These are phyloP conservation scores for Cyclophora punctaria DNA, from an alignment of 2,888 invertebrate genomes.

Conservation along the genomic window DNA sequence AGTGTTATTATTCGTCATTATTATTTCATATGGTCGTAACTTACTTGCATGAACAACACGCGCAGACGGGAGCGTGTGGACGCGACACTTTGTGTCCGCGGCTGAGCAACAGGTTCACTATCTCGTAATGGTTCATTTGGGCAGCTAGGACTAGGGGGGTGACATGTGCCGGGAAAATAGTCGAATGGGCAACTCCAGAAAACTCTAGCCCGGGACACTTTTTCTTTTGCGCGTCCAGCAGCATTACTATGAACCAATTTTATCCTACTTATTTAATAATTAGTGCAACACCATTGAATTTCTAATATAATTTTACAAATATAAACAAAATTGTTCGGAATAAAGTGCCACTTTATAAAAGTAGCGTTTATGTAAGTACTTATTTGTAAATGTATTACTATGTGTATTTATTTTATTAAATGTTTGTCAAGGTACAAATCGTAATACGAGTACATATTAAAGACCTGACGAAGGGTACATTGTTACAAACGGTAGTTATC, in stretches of 20 bases:
- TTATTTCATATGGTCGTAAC: constrained; percentile 13
- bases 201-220: constrained; percentile 47
- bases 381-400: background rate
- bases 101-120: constrained; percentile 78
- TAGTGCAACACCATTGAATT: background rate
- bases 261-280: too few relatives aligned
- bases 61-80: constrained; percentile 78
- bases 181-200: constrained; percentile 44
- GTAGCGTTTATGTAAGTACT: background rate
- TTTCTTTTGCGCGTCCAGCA: constrained; percentile 39
- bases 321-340: background rate
- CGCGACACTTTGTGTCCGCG: constrained; percentile 78
- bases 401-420: too few relatives aligned
- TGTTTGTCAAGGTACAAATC: too few relatives aligned
- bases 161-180: constrained; percentile 80
- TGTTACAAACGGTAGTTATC: too few relatives aligned
- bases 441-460: too few relatives aligned
- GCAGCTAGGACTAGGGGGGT: constrained; percentile 83
- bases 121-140: constrained; percentile 81
- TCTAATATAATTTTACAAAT: background rate
- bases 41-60: constrained; percentile 62
- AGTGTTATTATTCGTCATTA: constrained; percentile 1
- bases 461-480: too few relatives aligned
- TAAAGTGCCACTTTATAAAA: background rate
- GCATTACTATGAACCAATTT: constrained; percentile 35